Evolutionary conservation across 2,888 invertebrate genomes (phyloP), one percentile per base, ranked within the genome.

Genomic region (Noctua janthina): DNA sequence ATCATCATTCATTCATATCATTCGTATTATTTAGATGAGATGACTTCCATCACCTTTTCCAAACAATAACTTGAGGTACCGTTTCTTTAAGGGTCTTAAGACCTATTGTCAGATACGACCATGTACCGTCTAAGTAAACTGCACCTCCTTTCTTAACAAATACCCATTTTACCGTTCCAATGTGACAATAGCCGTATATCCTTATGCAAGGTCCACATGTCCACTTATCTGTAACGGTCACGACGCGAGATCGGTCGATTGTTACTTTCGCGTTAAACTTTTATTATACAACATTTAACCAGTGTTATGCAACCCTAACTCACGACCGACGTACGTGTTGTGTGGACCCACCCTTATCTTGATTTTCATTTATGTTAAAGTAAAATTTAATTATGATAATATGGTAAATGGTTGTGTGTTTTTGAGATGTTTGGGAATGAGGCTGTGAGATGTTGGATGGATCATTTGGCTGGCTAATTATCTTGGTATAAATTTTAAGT

Each of bases 191-290:
- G 51, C 86, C 88, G 90, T 88, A 90, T 80, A 73, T 83, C 85
- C 88, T 93, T 91, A 90, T 89, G 91, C 90, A 93, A 93, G 90
- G 17, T 89, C 86, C 94, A 94, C 94, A 94, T 94, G 94, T 94
- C 93, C 94, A 94, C 93, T 94, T 94, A 94, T 93, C 94, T 93
- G 87, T 91, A 92, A 91, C 92, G 92, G 94, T 94, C 94, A 94
- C 94, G 94, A 93, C 91, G 85, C 90, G 85, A 92, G 92, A 92
- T 92, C 92, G 84, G 78, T 81, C 90, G 93, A 93, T 93, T 91
- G 92, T 90, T 90, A 90, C 92, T 92, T 93, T 92, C 91, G 93
- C 91, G 92, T 90, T 91, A 90, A 91, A 95, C 93, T 95, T 95
- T 95, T 95, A 94, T 93, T 91, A 92, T 91, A 87, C 93, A 89